These are phyloP conservation scores for Amblyraja radiata DNA, from an alignment of 2,797 vertebrate species.

Conservation along the genomic window DNA sequence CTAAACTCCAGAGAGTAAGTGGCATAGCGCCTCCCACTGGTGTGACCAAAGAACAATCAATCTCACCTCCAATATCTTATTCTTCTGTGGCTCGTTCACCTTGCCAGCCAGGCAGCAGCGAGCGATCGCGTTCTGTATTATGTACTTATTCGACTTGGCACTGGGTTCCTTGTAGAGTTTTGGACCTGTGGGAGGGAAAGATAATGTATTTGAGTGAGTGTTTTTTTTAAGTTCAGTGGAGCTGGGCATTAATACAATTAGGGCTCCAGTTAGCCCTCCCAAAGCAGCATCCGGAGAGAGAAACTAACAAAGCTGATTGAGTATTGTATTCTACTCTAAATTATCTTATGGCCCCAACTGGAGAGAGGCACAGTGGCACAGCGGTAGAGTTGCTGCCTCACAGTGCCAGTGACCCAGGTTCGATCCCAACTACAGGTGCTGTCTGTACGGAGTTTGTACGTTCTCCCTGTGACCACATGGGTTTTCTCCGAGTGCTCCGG, in stretches of 20 bases:
- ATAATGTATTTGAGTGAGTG: not conserved
- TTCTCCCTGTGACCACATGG: too few relatives aligned
- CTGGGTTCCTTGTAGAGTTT: slow-evolving; percentile 90
- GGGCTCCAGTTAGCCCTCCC: not conserved
- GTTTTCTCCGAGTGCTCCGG: too few relatives aligned
- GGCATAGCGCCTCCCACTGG: too few relatives aligned
- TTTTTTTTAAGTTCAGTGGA: not conserved
- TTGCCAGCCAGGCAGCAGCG: slow-evolving; percentile 89
- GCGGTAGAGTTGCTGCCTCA: too few relatives aligned
- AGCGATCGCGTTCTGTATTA: slow-evolving; percentile 85
- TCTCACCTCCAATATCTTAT: slow-evolving; percentile 82
- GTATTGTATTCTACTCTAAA: not conserved
- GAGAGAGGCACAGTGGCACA: too few relatives aligned
- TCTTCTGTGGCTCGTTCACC: slow-evolving; percentile 88
- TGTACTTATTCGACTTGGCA: slow-evolving; percentile 92
- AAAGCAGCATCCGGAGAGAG: not conserved
- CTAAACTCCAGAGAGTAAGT: too few relatives aligned
- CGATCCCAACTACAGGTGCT: too few relatives aligned
- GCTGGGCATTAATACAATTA: too few relatives aligned
- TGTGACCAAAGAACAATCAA: accelerated
- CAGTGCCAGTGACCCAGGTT: too few relatives aligned
- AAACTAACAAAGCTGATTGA: not conserved
- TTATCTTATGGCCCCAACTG: not conserved
- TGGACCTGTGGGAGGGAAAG: slow-evolving; percentile 60
- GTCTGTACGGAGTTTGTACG: too few relatives aligned